phyloP scores from a whole-genome alignment of 2,888 invertebrate genomes.

The Drosophila formosana region DNA sequence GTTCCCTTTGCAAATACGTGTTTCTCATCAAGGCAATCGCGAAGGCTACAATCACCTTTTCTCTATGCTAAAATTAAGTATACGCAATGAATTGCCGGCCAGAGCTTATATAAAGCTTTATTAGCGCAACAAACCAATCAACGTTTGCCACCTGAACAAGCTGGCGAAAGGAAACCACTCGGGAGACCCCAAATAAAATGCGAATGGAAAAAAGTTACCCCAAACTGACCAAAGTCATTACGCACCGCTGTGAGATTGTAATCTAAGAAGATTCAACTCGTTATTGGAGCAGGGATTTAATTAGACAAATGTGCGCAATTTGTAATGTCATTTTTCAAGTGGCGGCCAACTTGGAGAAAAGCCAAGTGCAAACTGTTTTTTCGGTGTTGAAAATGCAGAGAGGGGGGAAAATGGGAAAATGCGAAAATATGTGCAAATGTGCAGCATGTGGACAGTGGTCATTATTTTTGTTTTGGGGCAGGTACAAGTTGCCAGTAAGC shows the following conservation, averaged over 20 bases:
- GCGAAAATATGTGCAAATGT: slow-evolving; percentile 80
- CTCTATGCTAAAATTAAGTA: slow-evolving; percentile 17
- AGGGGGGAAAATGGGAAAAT: slow-evolving; percentile 54
- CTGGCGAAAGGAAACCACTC: slow-evolving; percentile 6
- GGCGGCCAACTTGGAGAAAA: slow-evolving; percentile 68
- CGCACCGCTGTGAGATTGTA: slow-evolving; percentile 75
- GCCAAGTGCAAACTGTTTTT: slow-evolving; percentile 70
- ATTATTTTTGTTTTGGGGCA: slow-evolving; percentile 73
- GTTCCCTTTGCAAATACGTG: not conserved
- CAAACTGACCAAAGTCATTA: slow-evolving; percentile 63
- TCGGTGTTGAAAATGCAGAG: slow-evolving; percentile 65
- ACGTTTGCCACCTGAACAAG: slow-evolving; percentile 15
- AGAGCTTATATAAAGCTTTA: slow-evolving; percentile 10
- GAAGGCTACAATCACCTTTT: not conserved
- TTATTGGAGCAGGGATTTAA: slow-evolving; percentile 82
- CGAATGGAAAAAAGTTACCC: not conserved
- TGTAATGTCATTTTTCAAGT: slow-evolving; percentile 85
- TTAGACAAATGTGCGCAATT: slow-evolving; percentile 85
- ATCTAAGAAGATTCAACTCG: slow-evolving; percentile 67
- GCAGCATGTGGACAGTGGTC: slow-evolving; percentile 81
- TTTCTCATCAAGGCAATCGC: not conserved
- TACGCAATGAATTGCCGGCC: slow-evolving; percentile 24
- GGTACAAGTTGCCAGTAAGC: slow-evolving; percentile 55
- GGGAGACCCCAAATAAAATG: not conserved
- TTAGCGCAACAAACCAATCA: slow-evolving; percentile 26